phyloP scores from a whole-genome alignment of 2,797 vertebrate species.

The Hozukius guyotensis region DNA sequence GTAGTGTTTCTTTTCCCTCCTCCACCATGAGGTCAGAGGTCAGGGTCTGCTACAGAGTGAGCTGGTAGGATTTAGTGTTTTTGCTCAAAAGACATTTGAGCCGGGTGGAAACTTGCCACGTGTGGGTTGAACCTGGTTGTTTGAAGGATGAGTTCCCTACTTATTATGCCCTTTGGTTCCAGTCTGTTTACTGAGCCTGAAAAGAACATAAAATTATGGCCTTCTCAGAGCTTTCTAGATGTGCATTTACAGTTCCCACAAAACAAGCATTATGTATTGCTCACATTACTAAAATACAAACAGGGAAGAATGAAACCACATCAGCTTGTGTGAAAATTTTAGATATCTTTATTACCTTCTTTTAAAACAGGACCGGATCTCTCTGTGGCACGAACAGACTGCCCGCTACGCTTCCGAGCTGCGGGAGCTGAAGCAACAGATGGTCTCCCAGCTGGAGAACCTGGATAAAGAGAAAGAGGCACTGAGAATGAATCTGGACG shows the following conservation, averaged over 20 bases:
- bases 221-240: constrained; percentile 9
- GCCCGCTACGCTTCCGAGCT: constrained; percentile 93
- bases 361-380: constrained; percentile 88
- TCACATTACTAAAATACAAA: not conserved
- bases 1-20: constrained; percentile 13
- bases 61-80: constrained; percentile 22
- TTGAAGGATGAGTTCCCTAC: constrained; percentile 42
- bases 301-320: not conserved
- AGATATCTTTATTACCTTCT: not conserved
- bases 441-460: constrained; percentile 91
- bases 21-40: constrained; percentile 47
- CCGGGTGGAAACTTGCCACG: constrained; percentile 48
- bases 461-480: constrained; percentile 93
- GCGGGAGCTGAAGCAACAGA: constrained; percentile 95
- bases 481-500: constrained; percentile 86
- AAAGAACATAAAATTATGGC: constrained; percentile 50
- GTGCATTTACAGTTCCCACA: not conserved
- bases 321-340: not conserved
- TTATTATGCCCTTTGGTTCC: constrained; percentile 45
- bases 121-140: constrained; percentile 52
- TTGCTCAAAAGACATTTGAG: constrained; percentile 22
- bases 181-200: constrained; percentile 19
- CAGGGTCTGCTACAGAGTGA: constrained; percentile 8
- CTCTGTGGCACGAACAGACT: constrained; percentile 95
- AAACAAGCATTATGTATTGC: not conserved